Conservation (phyloP, 2,797 vertebrate species). For the Acropternis orthonyx region DNA sequence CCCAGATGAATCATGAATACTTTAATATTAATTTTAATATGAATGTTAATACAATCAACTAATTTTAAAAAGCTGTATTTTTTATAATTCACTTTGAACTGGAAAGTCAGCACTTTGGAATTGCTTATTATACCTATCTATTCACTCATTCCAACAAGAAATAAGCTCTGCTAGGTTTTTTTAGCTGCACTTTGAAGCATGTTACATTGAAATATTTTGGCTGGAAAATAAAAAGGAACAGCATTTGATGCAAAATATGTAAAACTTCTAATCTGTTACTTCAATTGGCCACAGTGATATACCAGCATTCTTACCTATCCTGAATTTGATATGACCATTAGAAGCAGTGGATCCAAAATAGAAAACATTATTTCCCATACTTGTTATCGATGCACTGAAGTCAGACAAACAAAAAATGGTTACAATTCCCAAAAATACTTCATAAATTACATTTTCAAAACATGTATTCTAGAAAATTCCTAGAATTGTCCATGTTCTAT, state of each 20-base stretch:
- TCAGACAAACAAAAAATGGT: fast-evolving
- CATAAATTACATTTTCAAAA: background rate
- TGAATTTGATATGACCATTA: background rate
- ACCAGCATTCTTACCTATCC: background rate
- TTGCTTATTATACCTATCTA: background rate
- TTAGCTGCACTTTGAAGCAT: background rate
- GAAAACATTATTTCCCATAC: background rate
- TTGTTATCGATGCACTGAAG: background rate
- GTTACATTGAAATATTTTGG: background rate
- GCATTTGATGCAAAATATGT: background rate
- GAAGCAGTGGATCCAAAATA: background rate
- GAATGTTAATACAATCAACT: background rate
- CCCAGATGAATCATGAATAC: background rate
- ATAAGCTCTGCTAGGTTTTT: background rate
- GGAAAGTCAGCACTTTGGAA: background rate
- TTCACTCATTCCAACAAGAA: background rate
- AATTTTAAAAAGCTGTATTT: background rate
- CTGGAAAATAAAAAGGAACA: background rate
- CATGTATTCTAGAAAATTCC: background rate
- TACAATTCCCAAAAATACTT: background rate
- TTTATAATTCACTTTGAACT: background rate
- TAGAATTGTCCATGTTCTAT: background rate
- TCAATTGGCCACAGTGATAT: fast-evolving
- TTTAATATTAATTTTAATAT: background rate
- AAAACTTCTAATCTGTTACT: background rate